Conservation (phyloP, 2,888 invertebrate genomes). For the Yponomeuta cagnagella region DNA sequence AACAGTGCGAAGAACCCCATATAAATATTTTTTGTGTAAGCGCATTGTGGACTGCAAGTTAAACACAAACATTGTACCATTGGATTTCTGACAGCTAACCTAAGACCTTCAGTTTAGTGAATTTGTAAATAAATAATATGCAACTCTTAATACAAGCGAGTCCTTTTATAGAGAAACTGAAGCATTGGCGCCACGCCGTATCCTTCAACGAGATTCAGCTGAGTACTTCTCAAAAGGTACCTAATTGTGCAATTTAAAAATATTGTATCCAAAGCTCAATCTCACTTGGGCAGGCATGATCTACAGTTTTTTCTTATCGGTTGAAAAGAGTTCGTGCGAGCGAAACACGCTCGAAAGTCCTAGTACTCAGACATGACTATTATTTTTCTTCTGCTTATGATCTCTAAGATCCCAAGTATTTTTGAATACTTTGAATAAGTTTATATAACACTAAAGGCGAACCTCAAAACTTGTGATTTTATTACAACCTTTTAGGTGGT, state of each 20-base stretch:
- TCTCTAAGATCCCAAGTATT: too few species aligned
- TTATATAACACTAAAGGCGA: too few species aligned
- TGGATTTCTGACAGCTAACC: slow-evolving; percentile 34
- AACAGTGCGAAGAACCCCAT: background rate
- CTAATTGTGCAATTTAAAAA: slow-evolving; percentile 15
- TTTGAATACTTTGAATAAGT: too few species aligned
- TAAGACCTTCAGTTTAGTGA: slow-evolving; percentile 18
- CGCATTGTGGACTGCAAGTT: too few species aligned
- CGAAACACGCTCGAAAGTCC: too few species aligned
- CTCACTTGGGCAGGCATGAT: too few species aligned
- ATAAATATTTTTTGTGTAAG: too few species aligned
- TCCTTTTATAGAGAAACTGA: slow-evolving; percentile 72
- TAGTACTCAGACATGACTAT: too few species aligned
- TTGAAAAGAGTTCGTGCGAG: too few species aligned
- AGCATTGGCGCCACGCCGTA: slow-evolving; percentile 65
- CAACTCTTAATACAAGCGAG: slow-evolving; percentile 73
- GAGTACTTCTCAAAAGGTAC: slow-evolving; percentile 83
- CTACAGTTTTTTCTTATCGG: too few species aligned
- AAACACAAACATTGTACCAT: background rate
- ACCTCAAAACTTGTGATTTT: too few species aligned
- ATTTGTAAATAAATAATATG: slow-evolving; percentile 37
- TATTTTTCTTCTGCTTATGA: too few species aligned
- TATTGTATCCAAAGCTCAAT: background rate
- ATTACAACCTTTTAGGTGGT: slow-evolving; percentile 71
- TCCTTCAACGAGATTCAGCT: slow-evolving; percentile 71